Base-by-base conservation (phyloP, 2,888 invertebrate species). In the Caenorhabditis imperialis region DNA sequence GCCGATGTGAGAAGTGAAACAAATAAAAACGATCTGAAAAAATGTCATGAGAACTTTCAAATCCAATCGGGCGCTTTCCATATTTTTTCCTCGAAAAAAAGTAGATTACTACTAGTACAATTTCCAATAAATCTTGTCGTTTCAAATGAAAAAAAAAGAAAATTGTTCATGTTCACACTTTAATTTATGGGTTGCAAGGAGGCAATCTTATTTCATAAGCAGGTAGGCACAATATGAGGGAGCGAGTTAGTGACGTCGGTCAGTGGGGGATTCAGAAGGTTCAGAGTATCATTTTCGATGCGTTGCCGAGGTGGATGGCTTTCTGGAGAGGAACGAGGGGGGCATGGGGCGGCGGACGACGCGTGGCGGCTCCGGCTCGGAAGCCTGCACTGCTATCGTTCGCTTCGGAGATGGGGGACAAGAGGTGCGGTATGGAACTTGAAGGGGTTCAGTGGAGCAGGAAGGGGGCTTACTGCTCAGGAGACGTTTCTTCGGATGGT, bases 361-460 rank as follows among this genome's bases (percentile, higher is more conserved):
- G 12, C 14, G 35, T 35, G 60, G 16, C 18, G 23, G 37, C 22
- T 25, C 44, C 16, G 51, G 37, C 3, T 8, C 2, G 2, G 42
- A 5, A 3, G 61, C 62, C 20, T 71, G 71, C 10, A 62, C 54
- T 16, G 57, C 71, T 2, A 71, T 38, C 0, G 55, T 51, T 37
- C 71, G 57, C 40, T 62, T 55, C 12, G 71, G 71, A 6, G 71
- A 71, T n/a, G 57, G 25, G n/a, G 62, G 62, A 12, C 35, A 35
- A 0, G 27, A 27, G 5, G 55, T 27, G 14, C 33, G 27, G 14
- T 42, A 40, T 58, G 61, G 14, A 58, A 47, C 7, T n/a, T n/a
- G 5, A 12, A n/a, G 23, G n/a, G 14, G 20, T 22, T 20, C n/a
- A 3, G 8, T n/a, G 6, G 23, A 27, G 44, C 25, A 16, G 23